Evolutionary conservation across 2,113 vertebrate genomes (phyloP).

Genomic region (Cercocebus atys): DNA sequence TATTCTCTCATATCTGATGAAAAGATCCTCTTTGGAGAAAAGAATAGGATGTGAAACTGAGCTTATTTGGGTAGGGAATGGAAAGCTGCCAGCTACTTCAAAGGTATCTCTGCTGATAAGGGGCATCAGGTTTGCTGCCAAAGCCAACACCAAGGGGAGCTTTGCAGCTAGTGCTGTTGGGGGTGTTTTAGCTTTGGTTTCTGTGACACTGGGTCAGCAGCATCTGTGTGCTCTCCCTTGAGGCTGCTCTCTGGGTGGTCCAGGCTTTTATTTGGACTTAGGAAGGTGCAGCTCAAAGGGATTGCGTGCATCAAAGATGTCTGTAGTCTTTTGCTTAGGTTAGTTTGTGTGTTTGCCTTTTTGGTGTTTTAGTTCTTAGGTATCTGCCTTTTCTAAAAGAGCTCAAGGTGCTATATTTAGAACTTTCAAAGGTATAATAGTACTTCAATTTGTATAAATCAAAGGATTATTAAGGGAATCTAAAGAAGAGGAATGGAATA

Average conservation of each 20-base stretch:
- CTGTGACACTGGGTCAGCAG: constrained; percentile 19
- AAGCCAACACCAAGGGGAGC: constrained; percentile 55
- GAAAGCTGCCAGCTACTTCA: constrained; percentile 77
- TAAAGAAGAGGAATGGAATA: not conserved
- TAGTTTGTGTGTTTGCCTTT: constrained; percentile 38
- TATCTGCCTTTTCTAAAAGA: constrained; percentile 25
- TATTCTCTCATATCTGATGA: not conserved
- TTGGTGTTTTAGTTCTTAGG: not conserved
- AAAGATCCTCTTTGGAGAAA: constrained; percentile 63
- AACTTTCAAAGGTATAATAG: not conserved
- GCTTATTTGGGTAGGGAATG: constrained; percentile 59
- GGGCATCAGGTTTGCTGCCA: constrained; percentile 69
- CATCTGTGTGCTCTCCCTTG: not conserved
- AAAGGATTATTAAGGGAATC: not conserved
- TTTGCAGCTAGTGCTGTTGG: not conserved
- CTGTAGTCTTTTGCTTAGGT: constrained; percentile 25
- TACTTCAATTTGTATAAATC: not conserved
- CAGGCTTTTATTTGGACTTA: not conserved
- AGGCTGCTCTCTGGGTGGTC: constrained; percentile 54
- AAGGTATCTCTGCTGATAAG: constrained; percentile 76
- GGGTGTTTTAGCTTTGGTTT: constrained; percentile 18
- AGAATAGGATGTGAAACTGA: constrained; percentile 62
- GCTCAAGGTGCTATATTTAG: not conserved
- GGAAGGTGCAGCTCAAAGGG: constrained; percentile 20
- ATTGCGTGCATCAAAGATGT: constrained; percentile 43